Percentiles rank a stretch among this genome's conserved stretches.
Conservation (phyloP, 2,888 invertebrate genomes). For the Drosophila limbata region DNA sequence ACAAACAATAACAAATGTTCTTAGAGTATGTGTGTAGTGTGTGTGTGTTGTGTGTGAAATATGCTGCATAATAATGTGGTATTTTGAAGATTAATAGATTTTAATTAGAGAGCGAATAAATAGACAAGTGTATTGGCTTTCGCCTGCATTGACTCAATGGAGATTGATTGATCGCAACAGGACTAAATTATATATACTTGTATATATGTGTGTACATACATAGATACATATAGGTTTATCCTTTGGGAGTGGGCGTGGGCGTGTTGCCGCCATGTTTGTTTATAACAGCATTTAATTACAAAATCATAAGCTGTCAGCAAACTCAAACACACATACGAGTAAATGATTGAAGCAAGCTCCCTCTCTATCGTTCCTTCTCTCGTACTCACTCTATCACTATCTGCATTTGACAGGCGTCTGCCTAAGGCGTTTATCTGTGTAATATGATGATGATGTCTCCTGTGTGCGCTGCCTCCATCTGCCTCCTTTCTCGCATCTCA, state of each 20-base stretch:
- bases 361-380: conserved; percentile 33
- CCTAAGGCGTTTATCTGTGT: conserved; percentile 78
- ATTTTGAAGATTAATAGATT: conserved; percentile 76
- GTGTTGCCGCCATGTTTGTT: conserved; percentile 51
- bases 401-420: conserved; percentile 68
- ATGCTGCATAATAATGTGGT: conserved; percentile 51
- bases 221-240: conserved; percentile 13
- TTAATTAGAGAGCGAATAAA: conserved; percentile 73
- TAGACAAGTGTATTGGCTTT: conserved; percentile 36
- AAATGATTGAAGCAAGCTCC: conserved; percentile 50
- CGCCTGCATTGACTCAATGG: conserved; percentile 12
- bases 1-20: conserved; percentile 11
- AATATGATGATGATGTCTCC: conserved; percentile 71
- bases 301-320: conserved; percentile 77
- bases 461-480: conserved; percentile 3
- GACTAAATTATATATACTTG: conserved; percentile 26
- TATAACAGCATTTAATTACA: conserved; percentile 75
- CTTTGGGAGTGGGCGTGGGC: conserved; percentile 6
- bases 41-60: conserved; percentile 29
- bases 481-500: not conserved
- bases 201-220: not conserved
- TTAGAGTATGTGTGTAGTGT: not conserved
- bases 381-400: not conserved
- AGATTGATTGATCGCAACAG: conserved; percentile 70
- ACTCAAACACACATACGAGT: conserved; percentile 17